These are phyloP conservation scores for Ctenochaetus hawaiiensis DNA, from an alignment of 2,797 vertebrate species.

Conservation along the genomic window DNA sequence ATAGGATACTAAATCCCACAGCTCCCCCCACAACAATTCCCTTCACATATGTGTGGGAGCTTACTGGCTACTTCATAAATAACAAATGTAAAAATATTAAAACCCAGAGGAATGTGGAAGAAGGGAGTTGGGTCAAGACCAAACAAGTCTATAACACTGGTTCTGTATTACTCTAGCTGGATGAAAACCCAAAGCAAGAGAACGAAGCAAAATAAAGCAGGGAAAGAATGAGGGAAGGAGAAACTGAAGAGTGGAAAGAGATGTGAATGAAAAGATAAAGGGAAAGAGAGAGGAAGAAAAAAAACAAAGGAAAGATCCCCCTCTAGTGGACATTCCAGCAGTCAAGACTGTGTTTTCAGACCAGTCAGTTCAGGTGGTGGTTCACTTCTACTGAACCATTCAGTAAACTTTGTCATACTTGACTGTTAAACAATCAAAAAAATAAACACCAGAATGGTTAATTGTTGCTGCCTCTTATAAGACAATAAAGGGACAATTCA, in stretches of 20 bases:
- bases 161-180: slow-evolving; percentile 4
- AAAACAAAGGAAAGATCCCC: neutral
- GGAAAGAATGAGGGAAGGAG: neutral
- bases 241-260: neutral
- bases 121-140: neutral
- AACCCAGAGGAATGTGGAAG: neutral
- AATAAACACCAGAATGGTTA: neutral
- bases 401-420: too few species aligned
- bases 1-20: slow-evolving; percentile 40
- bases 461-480: too few species aligned
- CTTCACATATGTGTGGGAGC: slow-evolving; percentile 26
- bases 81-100: slow-evolving; percentile 26
- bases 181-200: slow-evolving; percentile 8
- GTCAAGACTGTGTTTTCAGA: neutral
- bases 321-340: slow-evolving; percentile 4
- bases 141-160: neutral
- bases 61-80: slow-evolving; percentile 26
- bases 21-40: neutral
- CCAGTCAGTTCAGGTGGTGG: neutral
- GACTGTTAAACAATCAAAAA: neutral
- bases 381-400: neutral
- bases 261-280: too few species aligned
- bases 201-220: neutral
- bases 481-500: too few species aligned
- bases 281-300: neutral